Evolutionary conservation across 2,797 vertebrate species (phyloP).

Genomic region (Neostethus bicornis): DNA sequence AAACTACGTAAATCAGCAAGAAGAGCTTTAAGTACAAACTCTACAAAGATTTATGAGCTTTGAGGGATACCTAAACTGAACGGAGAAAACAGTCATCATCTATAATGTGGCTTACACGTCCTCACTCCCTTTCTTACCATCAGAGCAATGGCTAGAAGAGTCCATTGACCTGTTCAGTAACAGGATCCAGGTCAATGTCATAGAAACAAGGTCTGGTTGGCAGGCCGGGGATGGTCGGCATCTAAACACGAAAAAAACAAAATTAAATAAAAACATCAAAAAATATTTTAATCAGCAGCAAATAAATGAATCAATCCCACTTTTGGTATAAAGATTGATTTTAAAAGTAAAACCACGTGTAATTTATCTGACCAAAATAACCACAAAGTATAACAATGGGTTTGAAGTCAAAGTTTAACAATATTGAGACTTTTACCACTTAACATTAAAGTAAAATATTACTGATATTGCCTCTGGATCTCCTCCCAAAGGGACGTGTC

Average conservation of each 20-base stretch:
- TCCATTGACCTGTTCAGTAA: slow-evolving; percentile 89
- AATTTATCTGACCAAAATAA: not conserved
- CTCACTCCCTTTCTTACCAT: slow-evolving; percentile 33
- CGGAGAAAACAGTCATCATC: not conserved
- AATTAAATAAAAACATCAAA: not conserved
- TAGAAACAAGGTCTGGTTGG: slow-evolving; percentile 98
- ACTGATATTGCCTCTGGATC: no score
- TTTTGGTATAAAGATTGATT: not conserved
- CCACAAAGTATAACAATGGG: no score
- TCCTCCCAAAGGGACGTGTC: no score
- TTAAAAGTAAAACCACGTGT: no score
- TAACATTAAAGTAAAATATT: no score
- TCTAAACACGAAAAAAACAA: slow-evolving; percentile 71
- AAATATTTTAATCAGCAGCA: no score
- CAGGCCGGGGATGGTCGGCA: slow-evolving; percentile 97
- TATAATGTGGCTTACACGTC: no score
- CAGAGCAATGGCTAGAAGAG: slow-evolving; percentile 83
- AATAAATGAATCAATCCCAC: not conserved
- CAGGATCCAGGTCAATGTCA: slow-evolving; percentile 94
- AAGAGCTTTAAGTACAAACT: slow-evolving; percentile 41
- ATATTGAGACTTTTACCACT: no score
- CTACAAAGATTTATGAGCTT: slow-evolving; percentile 8
- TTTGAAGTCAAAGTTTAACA: no score
- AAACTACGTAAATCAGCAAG: slow-evolving; percentile 14
- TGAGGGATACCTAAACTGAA: slow-evolving; percentile 10